Evolutionary conservation across 2,797 vertebrate genomes (phyloP), one percentile per base, ranked within the genome.

Genomic region (Holocentrus rufus): DNA sequence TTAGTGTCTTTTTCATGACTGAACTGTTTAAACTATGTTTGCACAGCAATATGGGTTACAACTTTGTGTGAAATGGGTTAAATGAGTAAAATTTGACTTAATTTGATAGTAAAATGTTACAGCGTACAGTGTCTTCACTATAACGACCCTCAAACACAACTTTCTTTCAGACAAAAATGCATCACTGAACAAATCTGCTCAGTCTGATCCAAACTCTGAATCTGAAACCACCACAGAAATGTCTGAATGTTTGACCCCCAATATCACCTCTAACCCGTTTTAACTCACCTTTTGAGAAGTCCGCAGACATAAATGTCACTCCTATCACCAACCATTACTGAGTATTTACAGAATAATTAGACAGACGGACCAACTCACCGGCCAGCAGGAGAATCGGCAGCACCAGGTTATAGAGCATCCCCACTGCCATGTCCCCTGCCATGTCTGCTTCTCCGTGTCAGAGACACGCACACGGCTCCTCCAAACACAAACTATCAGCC

Each of bases 361-460:
- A 64, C 5, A n/a, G 15, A 68, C 10, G 30, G 14, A 1, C 10
- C 7, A n/a, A 88, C 93, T 94, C 76, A 92, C 93, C 94, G 56
- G 88, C 70, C 73, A 91, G 67, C 58, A 94, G 85, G 20, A 90
- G 78, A 65, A 94, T 60, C 2, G 88, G 88, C 1, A 93, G 88
- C 23, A 91, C 65, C 39, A 91, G 76, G 80, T 87, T 87, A 79
- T 92, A 93, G 67, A 93, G 74, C 36, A 93, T 73, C 67, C 86
- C 90, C 42, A 90, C 81, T 36, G 78, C 52, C 5, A 89, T 81
- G 63, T 92, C 90, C 18, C 76, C 87, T 5, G 89, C 91, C 87
- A 73, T 88, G 67, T 64, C 88, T 75, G 25, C 74, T 59, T 55
- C 55, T 57, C 59, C 42, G 71, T 76, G 73, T 75, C 62, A 68